A percentile compares a stretch with the other conserved stretches of the same genome.
phyloP scores from a whole-genome alignment of 2,888 invertebrate genomes.

The Drosophila kanekoi region DNA sequence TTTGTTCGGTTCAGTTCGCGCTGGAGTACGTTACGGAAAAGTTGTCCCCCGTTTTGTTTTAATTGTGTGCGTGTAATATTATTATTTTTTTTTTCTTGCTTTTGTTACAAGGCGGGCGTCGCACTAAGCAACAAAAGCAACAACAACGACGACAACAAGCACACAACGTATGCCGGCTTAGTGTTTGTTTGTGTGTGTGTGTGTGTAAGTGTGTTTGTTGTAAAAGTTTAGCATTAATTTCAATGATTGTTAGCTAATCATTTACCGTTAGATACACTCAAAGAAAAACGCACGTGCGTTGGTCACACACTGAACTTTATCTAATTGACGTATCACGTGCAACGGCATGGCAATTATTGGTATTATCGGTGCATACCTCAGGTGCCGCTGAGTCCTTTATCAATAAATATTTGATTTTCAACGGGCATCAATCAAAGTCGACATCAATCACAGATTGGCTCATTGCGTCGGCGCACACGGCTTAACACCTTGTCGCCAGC shows the following conservation, averaged over 20 bases:
- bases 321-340: conserved; percentile 4
- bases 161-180: conserved; percentile 27
- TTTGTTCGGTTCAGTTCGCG: conserved; percentile 74
- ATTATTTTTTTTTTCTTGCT: conserved; percentile 25
- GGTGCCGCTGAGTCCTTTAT: conserved; percentile 10
- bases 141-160: conserved; percentile 17
- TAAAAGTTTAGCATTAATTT: conserved; percentile 27
- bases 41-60: conserved; percentile 58
- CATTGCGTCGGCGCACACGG: conserved; percentile 41
- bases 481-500: conserved; percentile 13
- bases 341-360: conserved; percentile 6
- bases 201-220: conserved; percentile 4
- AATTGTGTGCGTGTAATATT: conserved; percentile 31
- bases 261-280: not conserved
- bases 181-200: conserved; percentile 20
- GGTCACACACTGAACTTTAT: not conserved
- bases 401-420: not conserved
- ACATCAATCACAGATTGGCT: conserved; percentile 16
- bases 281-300: conserved; percentile 17
- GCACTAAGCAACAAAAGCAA: not conserved
- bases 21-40: conserved; percentile 77
- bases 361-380: conserved; percentile 35
- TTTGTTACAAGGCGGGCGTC: conserved; percentile 9
- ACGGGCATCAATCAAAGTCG: conserved; percentile 38
- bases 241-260: conserved; percentile 8